A percentile compares a stretch with the other conserved stretches of the same genome.
phyloP scores from a whole-genome alignment of 2,888 invertebrate species.

The Beris chalybata region DNA sequence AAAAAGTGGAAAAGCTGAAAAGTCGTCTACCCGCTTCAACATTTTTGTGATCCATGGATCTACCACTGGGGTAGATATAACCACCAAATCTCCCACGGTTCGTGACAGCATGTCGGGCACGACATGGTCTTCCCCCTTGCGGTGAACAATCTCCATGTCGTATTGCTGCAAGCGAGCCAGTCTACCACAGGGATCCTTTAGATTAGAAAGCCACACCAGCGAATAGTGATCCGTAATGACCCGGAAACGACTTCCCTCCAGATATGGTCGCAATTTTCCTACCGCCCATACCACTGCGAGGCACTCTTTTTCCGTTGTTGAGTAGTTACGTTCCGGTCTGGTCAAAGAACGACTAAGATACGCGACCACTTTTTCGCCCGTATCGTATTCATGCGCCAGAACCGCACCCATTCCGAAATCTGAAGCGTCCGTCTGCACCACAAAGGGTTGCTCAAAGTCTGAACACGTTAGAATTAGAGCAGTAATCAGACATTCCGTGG shows the following conservation, averaged over 20 bases:
- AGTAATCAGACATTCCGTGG: not conserved
- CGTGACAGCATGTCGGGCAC: too few relatives aligned
- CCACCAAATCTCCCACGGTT: too few relatives aligned
- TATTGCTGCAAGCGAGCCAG: too few relatives aligned
- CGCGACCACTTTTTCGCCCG: conserved; percentile 36
- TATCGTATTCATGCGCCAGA: conserved; percentile 14
- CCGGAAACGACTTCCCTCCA: not conserved
- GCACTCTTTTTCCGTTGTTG: too few relatives aligned
- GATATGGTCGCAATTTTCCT: not conserved
- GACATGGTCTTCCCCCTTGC: too few relatives aligned
- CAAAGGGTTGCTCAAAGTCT: conserved; percentile 9
- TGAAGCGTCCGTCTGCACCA: conserved; percentile 22
- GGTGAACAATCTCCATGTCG: too few relatives aligned
- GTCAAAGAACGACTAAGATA: conserved; percentile 28
- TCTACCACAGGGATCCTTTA: not conserved
- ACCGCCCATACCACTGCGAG: too few relatives aligned
- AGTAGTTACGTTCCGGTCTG: not conserved
- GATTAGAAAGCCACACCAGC: not conserved
- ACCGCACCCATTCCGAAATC: conserved; percentile 15
- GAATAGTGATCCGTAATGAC: not conserved
- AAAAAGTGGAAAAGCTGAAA: too few relatives aligned
- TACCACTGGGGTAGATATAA: too few relatives aligned
- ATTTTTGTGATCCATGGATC: too few relatives aligned
- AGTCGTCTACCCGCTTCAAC: too few relatives aligned
- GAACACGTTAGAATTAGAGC: conserved; percentile 15